Conservation (phyloP, 1,140 invertebrate species). For the Brachionus plicatilis region DNA sequence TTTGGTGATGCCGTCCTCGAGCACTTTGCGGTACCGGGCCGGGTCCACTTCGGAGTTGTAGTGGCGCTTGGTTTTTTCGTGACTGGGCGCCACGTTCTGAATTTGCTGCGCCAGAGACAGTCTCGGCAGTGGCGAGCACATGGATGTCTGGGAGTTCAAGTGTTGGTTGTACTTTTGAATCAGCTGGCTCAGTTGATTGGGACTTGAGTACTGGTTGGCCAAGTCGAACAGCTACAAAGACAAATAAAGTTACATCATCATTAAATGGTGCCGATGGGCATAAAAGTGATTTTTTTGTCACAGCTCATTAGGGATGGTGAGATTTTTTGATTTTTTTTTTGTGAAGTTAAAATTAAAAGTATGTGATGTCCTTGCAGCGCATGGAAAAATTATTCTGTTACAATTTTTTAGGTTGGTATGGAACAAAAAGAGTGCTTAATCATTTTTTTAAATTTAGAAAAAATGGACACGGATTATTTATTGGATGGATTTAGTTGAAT, state of each 20-base stretch:
- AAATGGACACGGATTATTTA: no score
- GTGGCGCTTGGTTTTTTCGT: conserved; percentile 19
- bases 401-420: no score
- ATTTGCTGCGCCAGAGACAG: not conserved
- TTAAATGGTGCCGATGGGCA: no score
- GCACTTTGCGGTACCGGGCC: conserved; percentile 21
- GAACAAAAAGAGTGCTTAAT: no score
- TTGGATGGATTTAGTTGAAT: no score
- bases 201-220: not conserved
- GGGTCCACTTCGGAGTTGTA: conserved; percentile 41
- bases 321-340: no score
- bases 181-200: not conserved
- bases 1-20: conserved; percentile 49
- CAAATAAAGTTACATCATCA: not conserved
- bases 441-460: no score
- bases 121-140: not conserved
- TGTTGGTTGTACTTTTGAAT: conserved; percentile 12
- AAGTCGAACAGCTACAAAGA: conserved; percentile 9
- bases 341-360: no score
- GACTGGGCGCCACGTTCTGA: not conserved
- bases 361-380: no score
- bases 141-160: not conserved
- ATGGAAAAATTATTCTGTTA: no score
- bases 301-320: no score
- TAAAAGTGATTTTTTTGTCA: no score